Evolutionary conservation across 37 sponge, comb jelly and placozoan genomes (phyloP), one percentile per base, ranked within the genome.

Genomic region (Beroe forskalii): DNA sequence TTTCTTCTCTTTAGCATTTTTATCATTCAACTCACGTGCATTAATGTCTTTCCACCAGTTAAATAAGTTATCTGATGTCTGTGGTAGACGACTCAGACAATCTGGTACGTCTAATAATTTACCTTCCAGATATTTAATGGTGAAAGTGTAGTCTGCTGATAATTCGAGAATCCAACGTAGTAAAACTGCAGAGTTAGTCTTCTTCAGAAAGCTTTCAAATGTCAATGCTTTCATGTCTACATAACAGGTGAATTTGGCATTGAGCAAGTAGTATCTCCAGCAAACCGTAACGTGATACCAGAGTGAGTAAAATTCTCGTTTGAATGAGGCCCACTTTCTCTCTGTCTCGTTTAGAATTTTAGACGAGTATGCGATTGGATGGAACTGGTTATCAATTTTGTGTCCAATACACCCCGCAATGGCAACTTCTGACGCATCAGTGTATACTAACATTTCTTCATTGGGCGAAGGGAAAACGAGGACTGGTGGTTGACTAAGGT

Each of bases 351-450:
- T 92, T 0, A 94, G 89, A 30, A 76, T 62, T 23, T 92, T 63
- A 62, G 90, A 89, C 36, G 91, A 76, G 75, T 62, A 92, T 3
- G 91, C 91, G 22, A 94, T 75, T 28, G 72, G 90, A n/a, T 69
- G 83, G 22, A 63, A 92, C 90, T 89, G 89, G 3, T 91, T 90
- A 38, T 91, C 48, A 2, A 80, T 80, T 22, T 38, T 24, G 30
- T 80, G 86, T 14, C 86, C 92, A 14, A 94, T 90, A 4, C 91
- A 67, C 0, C 93, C 92, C 30, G 93, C 94, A 17, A 93, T 25
- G 14, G 92, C 91, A 32, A 64, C 42, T 25, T 62, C 72, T 89
- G 92, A 93, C 40, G 94, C 94, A 91, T 95, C 95, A 23, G 93
- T 95, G 61, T 92, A 90, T 25, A 93, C 60, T 0, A 92, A 41